These are phyloP conservation scores for Eupristina koningsbergeri DNA, from an alignment of 1,140 invertebrate species.

Conservation along the genomic window DNA sequence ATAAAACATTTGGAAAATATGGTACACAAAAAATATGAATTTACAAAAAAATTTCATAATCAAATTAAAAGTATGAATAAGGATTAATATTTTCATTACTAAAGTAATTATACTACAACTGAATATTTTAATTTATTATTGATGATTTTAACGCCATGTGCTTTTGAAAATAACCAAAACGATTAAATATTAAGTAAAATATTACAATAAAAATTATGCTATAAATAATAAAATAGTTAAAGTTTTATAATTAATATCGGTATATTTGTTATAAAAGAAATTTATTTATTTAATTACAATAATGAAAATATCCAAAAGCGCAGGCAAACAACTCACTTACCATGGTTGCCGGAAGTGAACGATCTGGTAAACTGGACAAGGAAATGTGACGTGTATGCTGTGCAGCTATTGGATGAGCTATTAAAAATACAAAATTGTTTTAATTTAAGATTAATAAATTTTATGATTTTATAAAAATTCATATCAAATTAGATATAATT, in stretches of 20 bases:
- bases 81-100: neutral
- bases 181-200: neutral
- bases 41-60: no score
- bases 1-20: neutral
- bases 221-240: neutral
- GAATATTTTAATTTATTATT: neutral
- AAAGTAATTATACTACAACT: no score
- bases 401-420: neutral
- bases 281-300: neutral
- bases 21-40: neutral
- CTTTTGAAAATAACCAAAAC: neutral
- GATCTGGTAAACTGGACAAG: constrained; percentile 6
- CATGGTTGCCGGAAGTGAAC: constrained; percentile 63
- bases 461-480: no score
- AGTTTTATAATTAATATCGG: neutral
- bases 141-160: neutral
- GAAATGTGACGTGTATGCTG: neutral
- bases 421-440: neutral
- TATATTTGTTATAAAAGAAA: neutral
- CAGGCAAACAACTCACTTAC: constrained; percentile 54
- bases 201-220: neutral
- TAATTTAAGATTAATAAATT: no score
- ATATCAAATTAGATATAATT: no score
- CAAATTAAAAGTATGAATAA: neutral
- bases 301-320: constrained; percentile 10